Base-by-base conservation (phyloP, 2,888 invertebrate species). In the Calameuta filiformis region DNA sequence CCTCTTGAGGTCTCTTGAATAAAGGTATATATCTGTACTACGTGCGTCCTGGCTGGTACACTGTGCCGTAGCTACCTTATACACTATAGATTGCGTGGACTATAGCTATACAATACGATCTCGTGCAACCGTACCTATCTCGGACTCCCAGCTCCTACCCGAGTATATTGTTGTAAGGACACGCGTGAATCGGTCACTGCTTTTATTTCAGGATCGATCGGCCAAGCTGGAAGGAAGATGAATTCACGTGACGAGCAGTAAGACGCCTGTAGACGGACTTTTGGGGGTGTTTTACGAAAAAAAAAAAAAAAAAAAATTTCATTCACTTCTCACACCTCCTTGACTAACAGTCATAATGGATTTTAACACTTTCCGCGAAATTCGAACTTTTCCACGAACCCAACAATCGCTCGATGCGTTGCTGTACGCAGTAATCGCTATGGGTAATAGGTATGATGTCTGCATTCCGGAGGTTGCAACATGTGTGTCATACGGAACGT, bases 401-500 rank as follows among this genome's bases (percentile, higher is more conserved):
- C 56, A 56, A 15, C 23, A 56, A 23, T 15, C 56, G 23, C 23
- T 23, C 56, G 56, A 56, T 56, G 56, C 56, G 56, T 56, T 23
- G 56, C 56, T 56, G 23, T 56, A 56, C 56, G 56, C 56, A 56
- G 56, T 56, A 56, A 56, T 56, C 83, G 83, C 80, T 71, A 73
- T 79, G 79, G 84, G 80, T 82, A 81, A 56, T 56, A 81, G 80
- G 85, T 82, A 86, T 83, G 85, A 85, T 82, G 84, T 83, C 86
- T 87, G 88, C 89, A 89, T 89, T 90, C 89, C 89, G 84, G 82
- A 84, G 86, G 85, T 87, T 87, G 89, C 89, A 87, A 88, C 90
- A 91, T 90, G 89, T 91, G 89, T 90, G 91, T 90, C 90, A 91
- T 89, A 89, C 86, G 85, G 87, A 88, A 91, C 91, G 91, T 91